Conservation (phyloP, 2,113 vertebrate species). For the Girardinichthys multiradiatus region DNA sequence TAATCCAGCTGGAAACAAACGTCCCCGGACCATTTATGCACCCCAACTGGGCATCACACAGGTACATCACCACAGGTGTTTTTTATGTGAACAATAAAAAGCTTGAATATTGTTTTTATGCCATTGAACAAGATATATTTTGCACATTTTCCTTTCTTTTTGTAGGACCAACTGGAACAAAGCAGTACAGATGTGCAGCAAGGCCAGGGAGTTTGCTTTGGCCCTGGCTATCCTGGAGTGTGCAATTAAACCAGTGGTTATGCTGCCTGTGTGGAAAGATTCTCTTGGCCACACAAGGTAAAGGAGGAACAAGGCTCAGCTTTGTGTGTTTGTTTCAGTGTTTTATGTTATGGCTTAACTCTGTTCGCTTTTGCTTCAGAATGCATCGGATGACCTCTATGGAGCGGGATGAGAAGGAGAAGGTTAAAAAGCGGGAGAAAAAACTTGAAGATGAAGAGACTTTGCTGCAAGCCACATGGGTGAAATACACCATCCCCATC, state of each 20-base stretch:
- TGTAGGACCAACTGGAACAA: constrained; percentile 97
- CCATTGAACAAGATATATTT: neutral
- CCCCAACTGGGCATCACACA: constrained; percentile 98
- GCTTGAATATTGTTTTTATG: neutral
- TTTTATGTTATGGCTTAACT: neutral
- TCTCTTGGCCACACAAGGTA: constrained; percentile 97
- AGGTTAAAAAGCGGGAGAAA: constrained; percentile 93
- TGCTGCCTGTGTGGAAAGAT: constrained; percentile 95
- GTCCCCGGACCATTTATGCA: constrained; percentile 96
- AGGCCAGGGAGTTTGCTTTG: constrained; percentile 95
- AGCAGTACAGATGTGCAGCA: constrained; percentile 99
- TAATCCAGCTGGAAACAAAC: constrained; percentile 95
- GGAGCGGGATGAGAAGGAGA: constrained; percentile 96
- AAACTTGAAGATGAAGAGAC: constrained; percentile 96
- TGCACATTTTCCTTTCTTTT: neutral
- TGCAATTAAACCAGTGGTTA: constrained; percentile 98
- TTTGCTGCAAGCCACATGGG: constrained; percentile 95
- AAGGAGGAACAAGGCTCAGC: constrained; percentile 35
- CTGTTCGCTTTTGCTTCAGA: constrained; percentile 65
- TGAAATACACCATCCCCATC: constrained; percentile 96
- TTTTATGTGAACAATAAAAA: neutral
- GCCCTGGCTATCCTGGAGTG: constrained; percentile 97
- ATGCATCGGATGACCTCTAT: constrained; percentile 94
- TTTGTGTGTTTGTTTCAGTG: too few relatives aligned
- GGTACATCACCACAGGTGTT: constrained; percentile 75